phyloP scores from a whole-genome alignment of 2,113 vertebrate species.

The Ammodramus savannarum region DNA sequence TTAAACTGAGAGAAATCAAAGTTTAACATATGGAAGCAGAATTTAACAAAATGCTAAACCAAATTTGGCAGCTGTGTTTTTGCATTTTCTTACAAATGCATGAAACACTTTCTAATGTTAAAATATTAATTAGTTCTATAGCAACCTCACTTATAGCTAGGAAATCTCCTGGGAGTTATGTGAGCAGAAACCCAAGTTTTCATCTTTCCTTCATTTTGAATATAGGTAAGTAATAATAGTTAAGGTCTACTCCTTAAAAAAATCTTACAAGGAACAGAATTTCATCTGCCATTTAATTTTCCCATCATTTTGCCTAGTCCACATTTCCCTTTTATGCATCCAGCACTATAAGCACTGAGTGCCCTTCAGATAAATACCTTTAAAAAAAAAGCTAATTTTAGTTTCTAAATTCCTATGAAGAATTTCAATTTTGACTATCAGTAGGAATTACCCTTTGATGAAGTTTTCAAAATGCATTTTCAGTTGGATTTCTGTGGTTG shows the following conservation, averaged over 20 bases:
- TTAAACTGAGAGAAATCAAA: neutral
- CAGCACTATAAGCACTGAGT: neutral
- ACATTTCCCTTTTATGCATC: neutral
- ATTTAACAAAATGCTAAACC: neutral
- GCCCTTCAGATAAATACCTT: neutral
- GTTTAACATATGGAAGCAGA: neutral
- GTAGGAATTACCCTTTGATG: neutral
- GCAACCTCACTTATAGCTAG: neutral
- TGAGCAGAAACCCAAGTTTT: neutral
- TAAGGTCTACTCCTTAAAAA: neutral
- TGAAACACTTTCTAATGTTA: neutral
- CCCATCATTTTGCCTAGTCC: neutral
- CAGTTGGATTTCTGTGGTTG: neutral
- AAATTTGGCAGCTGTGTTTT: neutral
- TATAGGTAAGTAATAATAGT: neutral
- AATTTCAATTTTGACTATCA: neutral
- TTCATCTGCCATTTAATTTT: neutral
- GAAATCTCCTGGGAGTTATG: neutral
- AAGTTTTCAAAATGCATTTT: neutral
- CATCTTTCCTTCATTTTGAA: neutral
- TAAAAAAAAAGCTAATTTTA: neutral
- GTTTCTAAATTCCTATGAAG: neutral
- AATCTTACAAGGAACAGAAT: neutral
- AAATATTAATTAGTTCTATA: slow-evolving; percentile 4
- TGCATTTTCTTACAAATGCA: neutral